phyloP scores from a whole-genome alignment of 64 coral and sea anemone species.

The Pocillopora damicornis region DNA sequence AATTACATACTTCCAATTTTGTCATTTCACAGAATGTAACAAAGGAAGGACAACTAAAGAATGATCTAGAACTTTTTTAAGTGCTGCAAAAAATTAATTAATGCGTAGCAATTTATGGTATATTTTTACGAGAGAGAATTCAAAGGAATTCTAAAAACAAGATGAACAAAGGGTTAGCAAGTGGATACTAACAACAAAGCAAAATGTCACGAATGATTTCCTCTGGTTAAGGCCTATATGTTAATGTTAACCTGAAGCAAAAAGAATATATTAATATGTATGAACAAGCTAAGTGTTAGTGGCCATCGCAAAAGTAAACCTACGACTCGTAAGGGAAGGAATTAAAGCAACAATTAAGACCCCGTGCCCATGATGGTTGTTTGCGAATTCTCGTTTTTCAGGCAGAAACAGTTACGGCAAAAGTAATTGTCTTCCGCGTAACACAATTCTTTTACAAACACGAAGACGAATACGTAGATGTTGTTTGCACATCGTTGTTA shows the following conservation, averaged over 20 bases:
- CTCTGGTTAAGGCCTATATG: background rate
- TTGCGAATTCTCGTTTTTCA: background rate
- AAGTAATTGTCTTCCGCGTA: background rate
- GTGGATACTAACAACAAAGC: conserved; percentile 25
- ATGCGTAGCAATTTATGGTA: background rate
- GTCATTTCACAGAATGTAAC: background rate
- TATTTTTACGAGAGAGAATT: background rate
- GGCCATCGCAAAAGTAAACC: background rate
- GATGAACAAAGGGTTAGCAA: background rate
- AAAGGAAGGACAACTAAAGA: background rate
- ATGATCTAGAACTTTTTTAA: conserved; percentile 23
- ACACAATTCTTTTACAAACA: conserved; percentile 26
- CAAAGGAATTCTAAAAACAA: background rate
- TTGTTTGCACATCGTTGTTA: conserved; percentile 12
- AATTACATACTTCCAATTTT: background rate
- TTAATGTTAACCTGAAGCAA: conserved; percentile 13
- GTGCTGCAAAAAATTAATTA: conserved; percentile 14
- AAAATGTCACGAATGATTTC: conserved; percentile 8
- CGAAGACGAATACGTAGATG: background rate
- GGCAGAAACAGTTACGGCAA: background rate
- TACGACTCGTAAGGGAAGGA: background rate
- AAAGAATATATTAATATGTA: conserved; percentile 40
- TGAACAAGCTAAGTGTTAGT: conserved; percentile 30
- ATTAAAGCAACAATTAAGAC: too few species aligned
- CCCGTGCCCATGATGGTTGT: background rate